Conservation (phyloP, 1,140 invertebrate genomes). For the Rhagoletis pomonella region DNA sequence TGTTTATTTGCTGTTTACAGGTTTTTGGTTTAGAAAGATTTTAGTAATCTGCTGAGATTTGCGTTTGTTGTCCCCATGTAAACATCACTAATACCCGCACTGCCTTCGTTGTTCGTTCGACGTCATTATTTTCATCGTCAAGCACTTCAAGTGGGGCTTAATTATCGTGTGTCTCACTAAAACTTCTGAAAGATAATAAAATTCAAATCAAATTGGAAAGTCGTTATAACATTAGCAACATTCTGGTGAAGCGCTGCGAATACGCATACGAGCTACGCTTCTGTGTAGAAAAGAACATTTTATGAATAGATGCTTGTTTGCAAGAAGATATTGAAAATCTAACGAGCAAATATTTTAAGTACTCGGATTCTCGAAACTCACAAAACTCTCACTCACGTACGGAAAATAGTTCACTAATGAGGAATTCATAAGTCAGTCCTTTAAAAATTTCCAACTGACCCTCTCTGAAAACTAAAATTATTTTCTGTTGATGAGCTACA, state of each 20-base stretch:
- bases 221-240: not conserved
- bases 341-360: too few species aligned
- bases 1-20: not conserved
- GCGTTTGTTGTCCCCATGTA: not conserved
- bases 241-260: not conserved
- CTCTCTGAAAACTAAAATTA: not conserved
- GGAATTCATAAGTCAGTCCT: not conserved
- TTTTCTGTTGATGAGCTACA: conserved; percentile 12
- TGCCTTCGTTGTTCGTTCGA: not conserved
- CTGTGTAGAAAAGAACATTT: too few species aligned
- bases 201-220: conserved; percentile 41
- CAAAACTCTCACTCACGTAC: too few species aligned
- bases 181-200: conserved; percentile 38
- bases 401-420: not conserved
- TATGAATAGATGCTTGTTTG: too few species aligned
- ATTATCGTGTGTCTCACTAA: not conserved
- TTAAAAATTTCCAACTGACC: conserved; percentile 21
- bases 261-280: too few species aligned
- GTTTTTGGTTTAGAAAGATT: not conserved
- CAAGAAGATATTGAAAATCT: too few species aligned
- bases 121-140: not conserved
- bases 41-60: not conserved
- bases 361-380: too few species aligned
- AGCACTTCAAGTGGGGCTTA: conserved; percentile 14
- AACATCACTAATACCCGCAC: not conserved